Percentiles rank a stretch among this genome's conserved stretches.
Evolutionary conservation across 2,888 invertebrate species (phyloP).

Genomic region (Electrophaes corylata): DNA sequence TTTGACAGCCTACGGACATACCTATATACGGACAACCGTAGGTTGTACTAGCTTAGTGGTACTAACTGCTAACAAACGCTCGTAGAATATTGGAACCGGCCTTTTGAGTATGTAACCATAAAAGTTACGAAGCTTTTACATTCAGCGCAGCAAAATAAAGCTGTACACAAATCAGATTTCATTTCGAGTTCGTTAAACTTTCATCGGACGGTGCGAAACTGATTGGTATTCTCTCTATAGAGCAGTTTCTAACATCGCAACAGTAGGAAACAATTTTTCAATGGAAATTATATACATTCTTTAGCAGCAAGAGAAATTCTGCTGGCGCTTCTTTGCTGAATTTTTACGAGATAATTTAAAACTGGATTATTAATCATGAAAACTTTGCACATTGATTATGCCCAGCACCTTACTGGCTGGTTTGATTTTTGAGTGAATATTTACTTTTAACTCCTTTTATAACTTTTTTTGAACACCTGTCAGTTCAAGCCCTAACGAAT

Average conservation of each 20-base stretch:
- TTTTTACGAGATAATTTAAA: slow-evolving; percentile 6
- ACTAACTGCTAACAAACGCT: too few relatives aligned
- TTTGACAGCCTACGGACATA: too few relatives aligned
- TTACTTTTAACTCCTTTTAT: not conserved
- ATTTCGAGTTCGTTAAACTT: slow-evolving; percentile 72
- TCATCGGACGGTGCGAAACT: slow-evolving; percentile 52
- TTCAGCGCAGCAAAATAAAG: slow-evolving; percentile 48
- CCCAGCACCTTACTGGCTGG: not conserved
- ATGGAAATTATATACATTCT: slow-evolving; percentile 34
- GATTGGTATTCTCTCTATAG: slow-evolving; percentile 58
- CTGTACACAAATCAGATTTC: slow-evolving; percentile 65
- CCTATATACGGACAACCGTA: too few relatives aligned
- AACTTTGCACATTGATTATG: not conserved
- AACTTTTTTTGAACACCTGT: too few relatives aligned
- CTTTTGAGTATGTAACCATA: not conserved
- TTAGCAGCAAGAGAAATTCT: slow-evolving; percentile 16
- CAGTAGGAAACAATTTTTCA: slow-evolving; percentile 33
- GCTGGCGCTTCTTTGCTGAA: not conserved
- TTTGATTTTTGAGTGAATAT: not conserved
- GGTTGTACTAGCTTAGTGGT: too few relatives aligned
- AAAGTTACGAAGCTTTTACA: slow-evolving; percentile 28
- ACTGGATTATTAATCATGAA: not conserved
- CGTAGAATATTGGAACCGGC: too few relatives aligned
- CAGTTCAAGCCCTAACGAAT: too few relatives aligned
- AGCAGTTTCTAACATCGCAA: slow-evolving; percentile 43